Base-by-base conservation (phyloP, 35 echinoderm and acorn worm genomes). In the Hemicentrotus pulcherrimus region DNA sequence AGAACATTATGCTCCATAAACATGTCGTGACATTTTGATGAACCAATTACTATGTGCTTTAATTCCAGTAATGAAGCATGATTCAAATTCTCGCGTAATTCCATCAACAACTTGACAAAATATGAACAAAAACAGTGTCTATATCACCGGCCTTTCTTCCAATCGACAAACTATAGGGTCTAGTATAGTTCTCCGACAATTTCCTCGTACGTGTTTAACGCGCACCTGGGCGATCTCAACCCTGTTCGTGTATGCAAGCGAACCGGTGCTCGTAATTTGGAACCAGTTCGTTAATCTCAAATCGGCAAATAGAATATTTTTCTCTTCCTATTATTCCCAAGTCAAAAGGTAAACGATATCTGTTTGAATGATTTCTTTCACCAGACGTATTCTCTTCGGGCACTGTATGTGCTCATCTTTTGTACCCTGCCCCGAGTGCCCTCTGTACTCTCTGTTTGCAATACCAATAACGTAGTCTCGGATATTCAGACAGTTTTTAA, bases 271-370 rank as follows among this genome's bases (percentile, higher is more conserved):
- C 24, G 19, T 71, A 28, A 78, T 78, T 78, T 78, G 6, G 65
- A 78, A 78, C 65, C 65, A 78, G 65, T 78, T 28, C 24, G 65
- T 78, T 78, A 78, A 78, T 78, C 65, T 78, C 65, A 78, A 78
- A 78, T 28, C 65, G 65, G 18, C 65, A 78, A 78, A 78, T n/a
- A 78, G 19, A 18, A 78, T 78, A 78, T 78, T 78, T 78, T n/a
- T 78, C 65, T 78, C 28, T n/a, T 78, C 65, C 65, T 28, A 28
- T 78, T 78, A n/a, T 78, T 8, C 24, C 28, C 65, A 15, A 78
- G 65, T 78, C 65, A 78, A 78, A 78, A 78, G 65, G 28, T 24
- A 78, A 22, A 78, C 65, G 65, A 78, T 78, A 78, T 78, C 19
- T 78, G 6, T 28, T 22, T 78, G 65, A 78, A 78, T 78, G 65